These are phyloP conservation scores for Hippocampus kuda DNA, from an alignment of 2,797 vertebrate genomes.

Conservation along the genomic window DNA sequence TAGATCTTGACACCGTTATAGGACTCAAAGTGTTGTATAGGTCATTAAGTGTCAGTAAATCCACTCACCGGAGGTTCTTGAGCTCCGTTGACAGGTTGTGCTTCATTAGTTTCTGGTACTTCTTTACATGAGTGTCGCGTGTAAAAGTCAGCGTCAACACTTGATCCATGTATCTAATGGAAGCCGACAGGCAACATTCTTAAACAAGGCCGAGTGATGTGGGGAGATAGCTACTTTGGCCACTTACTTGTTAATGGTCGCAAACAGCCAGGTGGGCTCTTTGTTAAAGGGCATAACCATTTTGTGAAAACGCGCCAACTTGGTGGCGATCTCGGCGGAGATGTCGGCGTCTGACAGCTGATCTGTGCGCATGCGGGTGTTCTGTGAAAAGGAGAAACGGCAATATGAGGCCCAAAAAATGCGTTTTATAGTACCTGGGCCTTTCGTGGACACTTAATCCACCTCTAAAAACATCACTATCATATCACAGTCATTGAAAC, in stretches of 20 bases:
- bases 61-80: conserved; percentile 73
- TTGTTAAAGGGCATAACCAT: conserved; percentile 98
- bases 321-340: conserved; percentile 78
- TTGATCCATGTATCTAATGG: conserved; percentile 81
- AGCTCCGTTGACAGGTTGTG: conserved; percentile 78
- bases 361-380: conserved; percentile 74
- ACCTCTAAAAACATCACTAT: not conserved
- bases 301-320: conserved; percentile 80
- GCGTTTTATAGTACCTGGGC: not conserved
- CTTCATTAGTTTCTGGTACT: conserved; percentile 74
- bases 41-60: too few species aligned
- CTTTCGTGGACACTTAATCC: not conserved
- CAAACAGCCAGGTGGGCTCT: conserved; percentile 87
- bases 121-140: conserved; percentile 66
- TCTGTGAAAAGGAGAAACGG: conserved; percentile 58
- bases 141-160: conserved; percentile 74
- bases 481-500: not conserved
- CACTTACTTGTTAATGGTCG: conserved; percentile 78
- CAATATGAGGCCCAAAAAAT: not conserved
- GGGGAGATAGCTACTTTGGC: not conserved
- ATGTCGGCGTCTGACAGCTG: conserved; percentile 72
- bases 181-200: not conserved
- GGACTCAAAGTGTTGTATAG: not conserved
- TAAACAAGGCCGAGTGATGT: not conserved
- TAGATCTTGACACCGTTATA: too few species aligned